These are phyloP conservation scores for Drosophila asahinai DNA, from an alignment of 1,140 invertebrate species.

Conservation along the genomic window DNA sequence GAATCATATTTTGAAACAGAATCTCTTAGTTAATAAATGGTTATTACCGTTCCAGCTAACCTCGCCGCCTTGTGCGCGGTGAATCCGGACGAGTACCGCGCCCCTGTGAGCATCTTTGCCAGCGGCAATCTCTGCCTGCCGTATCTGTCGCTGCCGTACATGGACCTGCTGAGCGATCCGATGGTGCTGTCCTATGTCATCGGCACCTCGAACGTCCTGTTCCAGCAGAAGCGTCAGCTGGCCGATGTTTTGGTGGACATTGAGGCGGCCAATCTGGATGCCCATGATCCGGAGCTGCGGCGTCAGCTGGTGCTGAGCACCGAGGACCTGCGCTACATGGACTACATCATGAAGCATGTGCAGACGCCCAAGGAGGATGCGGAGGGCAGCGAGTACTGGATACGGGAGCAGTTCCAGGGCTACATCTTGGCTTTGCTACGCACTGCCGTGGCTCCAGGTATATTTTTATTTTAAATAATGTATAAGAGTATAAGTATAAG, in stretches of 20 bases:
- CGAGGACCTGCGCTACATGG: constrained; percentile 97
- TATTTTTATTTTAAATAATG: too few species aligned
- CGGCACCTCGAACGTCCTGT: constrained; percentile 98
- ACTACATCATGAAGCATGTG: constrained; percentile 95
- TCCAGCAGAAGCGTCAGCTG: constrained; percentile 97
- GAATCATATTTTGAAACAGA: too few species aligned
- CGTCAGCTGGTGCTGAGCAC: constrained; percentile 95
- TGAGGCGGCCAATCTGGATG: constrained; percentile 94
- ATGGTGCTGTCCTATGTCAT: constrained; percentile 96
- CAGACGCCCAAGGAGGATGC: constrained; percentile 91
- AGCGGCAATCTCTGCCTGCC: constrained; percentile 98
- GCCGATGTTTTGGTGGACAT: constrained; percentile 96
- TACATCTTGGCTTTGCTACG: constrained; percentile 95
- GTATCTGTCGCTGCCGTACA: constrained; percentile 97
- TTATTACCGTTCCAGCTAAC: constrained; percentile 46
- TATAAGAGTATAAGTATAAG: too few species aligned
- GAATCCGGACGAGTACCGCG: constrained; percentile 91
- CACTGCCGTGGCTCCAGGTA: constrained; percentile 91
- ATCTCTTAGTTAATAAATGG: neutral
- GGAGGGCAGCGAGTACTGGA: constrained; percentile 97
- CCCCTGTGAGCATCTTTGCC: constrained; percentile 95
- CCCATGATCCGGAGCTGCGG: constrained; percentile 93
- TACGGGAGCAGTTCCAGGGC: constrained; percentile 96
- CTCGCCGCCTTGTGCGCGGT: constrained; percentile 81
- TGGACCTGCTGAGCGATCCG: constrained; percentile 95